Conservation (phyloP, 2,797 vertebrate species). For the Cyprinodon diabolis region DNA sequence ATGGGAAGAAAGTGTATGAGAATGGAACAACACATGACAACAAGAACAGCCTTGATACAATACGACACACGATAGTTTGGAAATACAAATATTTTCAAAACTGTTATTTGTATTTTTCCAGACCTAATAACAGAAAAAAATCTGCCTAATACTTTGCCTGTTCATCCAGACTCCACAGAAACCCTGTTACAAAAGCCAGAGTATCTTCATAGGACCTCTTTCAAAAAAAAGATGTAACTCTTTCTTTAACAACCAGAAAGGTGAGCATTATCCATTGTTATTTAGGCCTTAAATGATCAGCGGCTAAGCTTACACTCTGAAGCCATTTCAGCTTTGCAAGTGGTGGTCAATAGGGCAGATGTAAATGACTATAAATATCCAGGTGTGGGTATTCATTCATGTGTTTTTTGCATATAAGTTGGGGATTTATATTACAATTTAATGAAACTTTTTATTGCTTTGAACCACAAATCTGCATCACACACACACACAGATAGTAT, state of each 20-base stretch:
- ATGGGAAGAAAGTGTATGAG: background rate
- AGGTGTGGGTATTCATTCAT: background rate
- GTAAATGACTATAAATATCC: conserved; percentile 23
- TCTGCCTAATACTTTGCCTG: background rate
- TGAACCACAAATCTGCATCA: background rate
- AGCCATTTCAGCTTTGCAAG: conserved; percentile 41
- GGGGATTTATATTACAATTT: conserved; percentile 4
- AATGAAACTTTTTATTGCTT: background rate
- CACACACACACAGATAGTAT: background rate
- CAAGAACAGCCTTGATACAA: background rate
- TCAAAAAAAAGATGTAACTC: background rate
- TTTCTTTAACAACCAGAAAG: conserved; percentile 48
- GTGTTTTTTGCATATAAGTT: conserved; percentile 9
- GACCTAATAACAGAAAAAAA: background rate
- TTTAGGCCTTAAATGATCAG: conserved; percentile 50
- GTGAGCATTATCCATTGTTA: background rate
- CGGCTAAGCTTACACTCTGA: conserved; percentile 47
- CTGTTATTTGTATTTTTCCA: background rate
- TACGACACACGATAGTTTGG: background rate
- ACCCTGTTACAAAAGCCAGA: background rate
- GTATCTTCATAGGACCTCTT: background rate
- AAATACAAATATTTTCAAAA: background rate
- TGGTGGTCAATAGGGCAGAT: conserved; percentile 36
- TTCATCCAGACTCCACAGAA: background rate
- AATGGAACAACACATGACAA: background rate